A percentile compares a stretch with the other conserved stretches of the same genome.
Evolutionary conservation across 2,888 invertebrate species (phyloP).

Genomic region (Eutolmus rufibarbis): DNA sequence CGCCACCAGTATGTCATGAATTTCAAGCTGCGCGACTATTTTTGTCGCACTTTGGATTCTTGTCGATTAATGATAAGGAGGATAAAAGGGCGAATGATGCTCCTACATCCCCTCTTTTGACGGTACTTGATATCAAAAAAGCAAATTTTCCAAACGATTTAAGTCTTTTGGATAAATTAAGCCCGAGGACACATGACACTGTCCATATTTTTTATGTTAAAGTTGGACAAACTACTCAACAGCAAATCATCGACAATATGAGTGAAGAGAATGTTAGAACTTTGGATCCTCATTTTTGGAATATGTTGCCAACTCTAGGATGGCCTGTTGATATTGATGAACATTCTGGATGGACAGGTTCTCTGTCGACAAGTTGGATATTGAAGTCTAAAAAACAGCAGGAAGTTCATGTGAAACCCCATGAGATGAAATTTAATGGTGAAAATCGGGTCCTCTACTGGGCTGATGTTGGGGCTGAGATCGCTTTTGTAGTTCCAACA

Average conservation of each 20-base stretch:
- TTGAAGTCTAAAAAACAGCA: slow-evolving; percentile 56
- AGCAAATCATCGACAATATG: slow-evolving; percentile 75
- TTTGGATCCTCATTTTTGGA: slow-evolving; percentile 67
- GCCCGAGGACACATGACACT: slow-evolving; percentile 87
- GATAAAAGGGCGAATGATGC: slow-evolving; percentile 58
- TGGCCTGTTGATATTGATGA: slow-evolving; percentile 84
- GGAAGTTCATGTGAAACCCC: not conserved
- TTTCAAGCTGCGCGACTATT: slow-evolving; percentile 96
- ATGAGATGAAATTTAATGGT: slow-evolving; percentile 81
- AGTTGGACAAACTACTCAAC: slow-evolving; percentile 78
- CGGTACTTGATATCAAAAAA: slow-evolving; percentile 60
- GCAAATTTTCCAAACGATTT: slow-evolving; percentile 81
- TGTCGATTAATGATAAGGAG: slow-evolving; percentile 68
- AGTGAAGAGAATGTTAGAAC: slow-evolving; percentile 56
- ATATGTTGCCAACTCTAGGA: slow-evolving; percentile 78
- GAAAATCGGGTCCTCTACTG: slow-evolving; percentile 88
- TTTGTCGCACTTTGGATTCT: slow-evolving; percentile 93
- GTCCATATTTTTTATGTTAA: slow-evolving; percentile 94
- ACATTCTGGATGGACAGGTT: slow-evolving; percentile 96
- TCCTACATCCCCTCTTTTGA: slow-evolving; percentile 55
- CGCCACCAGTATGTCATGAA: slow-evolving; percentile 85
- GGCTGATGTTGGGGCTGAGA: slow-evolving; percentile 93
- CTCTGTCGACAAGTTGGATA: slow-evolving; percentile 85
- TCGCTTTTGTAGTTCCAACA: slow-evolving; percentile 92
- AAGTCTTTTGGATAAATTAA: slow-evolving; percentile 82